Evolutionary conservation across 37 sponge, comb jelly and placozoan species (phyloP), one percentile per base, ranked within the genome.

Genomic region (Bolinopsis microptera): DNA sequence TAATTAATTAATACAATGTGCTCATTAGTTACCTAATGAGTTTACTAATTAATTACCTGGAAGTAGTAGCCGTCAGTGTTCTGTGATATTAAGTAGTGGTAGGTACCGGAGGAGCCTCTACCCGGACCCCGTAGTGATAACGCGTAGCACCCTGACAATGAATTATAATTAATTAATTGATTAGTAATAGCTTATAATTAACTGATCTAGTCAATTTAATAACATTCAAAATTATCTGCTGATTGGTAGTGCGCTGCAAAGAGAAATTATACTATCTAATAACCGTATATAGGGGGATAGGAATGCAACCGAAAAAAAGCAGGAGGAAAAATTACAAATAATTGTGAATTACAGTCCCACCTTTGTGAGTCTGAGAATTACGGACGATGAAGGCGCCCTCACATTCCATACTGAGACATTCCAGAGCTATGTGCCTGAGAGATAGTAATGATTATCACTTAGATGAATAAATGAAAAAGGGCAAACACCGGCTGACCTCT

Each of bases 351-450:
- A n/a, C n/a, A n/a, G n/a, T n/a, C n/a, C n/a, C 23, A 80, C 82
- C 82, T 80, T 80, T 80, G 23, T 80, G 82, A 30, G 82, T 80
- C 37, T 80, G 82, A 80, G 82, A 80, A 16, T 36, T 80, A 8
- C 82, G 34, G 22, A 80, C 82, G 8, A 80, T 80, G 23, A 80
- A 80, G 2, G 82, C 82, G 2, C 82, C 82, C 37, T 80, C 82
- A 30, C 82, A 80, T 22, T 80, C 82, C 38, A 36, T 32, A 36
- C 35, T 36, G 0, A 80, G 23, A 35, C 82, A 80, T 36, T 80
- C 82, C 37, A 80, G 37, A 3, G 82, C 82, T 16, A 80, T 80
- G 34, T 80, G 82, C 38, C 82, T 80, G 61, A 48, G 61, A 13
- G 61, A 48, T 48, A 18, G 74, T 70, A 8, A 70, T 2, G 18